phyloP scores from a whole-genome alignment of 35 echinoderm and acorn worm species.

The Eucidaris tribuloides region DNA sequence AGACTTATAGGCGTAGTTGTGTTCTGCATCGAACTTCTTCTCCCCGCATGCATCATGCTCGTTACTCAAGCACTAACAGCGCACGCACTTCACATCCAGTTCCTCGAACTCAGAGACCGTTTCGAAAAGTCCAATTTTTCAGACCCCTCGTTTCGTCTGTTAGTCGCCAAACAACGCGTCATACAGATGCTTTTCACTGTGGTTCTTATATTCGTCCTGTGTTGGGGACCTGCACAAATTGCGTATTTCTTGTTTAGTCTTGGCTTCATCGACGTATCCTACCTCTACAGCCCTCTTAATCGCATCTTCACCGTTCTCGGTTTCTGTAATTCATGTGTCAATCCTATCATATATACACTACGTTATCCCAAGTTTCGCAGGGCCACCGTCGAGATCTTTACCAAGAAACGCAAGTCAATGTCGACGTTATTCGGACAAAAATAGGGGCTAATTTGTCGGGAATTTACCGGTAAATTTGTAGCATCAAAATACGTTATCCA shows the following conservation, averaged over 20 bases:
- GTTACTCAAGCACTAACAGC: neutral
- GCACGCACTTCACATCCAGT: neutral
- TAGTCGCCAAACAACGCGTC: neutral
- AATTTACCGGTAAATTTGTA: no score
- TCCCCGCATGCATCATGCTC: neutral
- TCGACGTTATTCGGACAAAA: no score
- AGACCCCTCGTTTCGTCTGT: neutral
- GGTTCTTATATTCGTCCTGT: neutral
- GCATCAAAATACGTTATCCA: no score
- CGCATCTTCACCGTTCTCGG: constrained; percentile 11
- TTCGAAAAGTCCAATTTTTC: neutral
- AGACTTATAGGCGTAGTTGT: neutral
- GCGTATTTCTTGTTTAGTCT: neutral
- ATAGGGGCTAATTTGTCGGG: no score
- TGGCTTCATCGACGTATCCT: neutral
- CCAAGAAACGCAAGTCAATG: no score
- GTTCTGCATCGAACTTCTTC: neutral
- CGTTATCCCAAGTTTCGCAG: neutral
- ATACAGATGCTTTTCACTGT: neutral
- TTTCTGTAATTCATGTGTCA: constrained; percentile 14
- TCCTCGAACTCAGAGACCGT: neutral
- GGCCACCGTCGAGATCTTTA: no score
- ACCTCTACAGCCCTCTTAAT: constrained; percentile 5
- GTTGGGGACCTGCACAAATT: neutral
- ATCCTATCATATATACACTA: constrained; percentile 1